Evolutionary conservation across 1,140 invertebrate genomes (phyloP).

Genomic region (Pseudomyrmex concolor): DNA sequence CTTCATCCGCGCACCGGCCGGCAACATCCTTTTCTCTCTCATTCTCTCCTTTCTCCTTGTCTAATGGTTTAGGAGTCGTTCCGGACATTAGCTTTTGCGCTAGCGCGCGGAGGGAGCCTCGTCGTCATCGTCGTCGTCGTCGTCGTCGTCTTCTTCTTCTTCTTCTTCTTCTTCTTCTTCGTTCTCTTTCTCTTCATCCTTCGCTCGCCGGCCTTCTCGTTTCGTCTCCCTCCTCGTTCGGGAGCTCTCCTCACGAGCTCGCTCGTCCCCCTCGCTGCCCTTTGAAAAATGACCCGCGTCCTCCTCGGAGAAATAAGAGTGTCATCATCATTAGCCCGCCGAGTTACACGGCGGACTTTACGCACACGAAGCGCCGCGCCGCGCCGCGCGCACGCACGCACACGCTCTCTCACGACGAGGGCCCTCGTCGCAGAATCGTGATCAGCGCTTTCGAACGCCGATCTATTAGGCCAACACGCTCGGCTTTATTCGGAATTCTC

Average conservation of each 20-base stretch:
- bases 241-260: constrained; percentile 39
- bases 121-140: constrained; percentile 48
- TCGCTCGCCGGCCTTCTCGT: constrained; percentile 31
- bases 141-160: constrained; percentile 50
- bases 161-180: constrained; percentile 47
- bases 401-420: constrained; percentile 22
- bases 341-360: constrained; percentile 74
- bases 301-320: constrained; percentile 78
- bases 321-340: constrained; percentile 82
- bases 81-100: constrained; percentile 83
- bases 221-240: constrained; percentile 55
- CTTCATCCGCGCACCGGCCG: constrained; percentile 41
- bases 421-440: constrained; percentile 15
- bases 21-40: constrained; percentile 54
- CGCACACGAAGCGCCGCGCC: constrained; percentile 42
- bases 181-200: constrained; percentile 27
- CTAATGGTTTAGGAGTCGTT: constrained; percentile 83
- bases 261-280: constrained; percentile 66
- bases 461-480: too few relatives aligned
- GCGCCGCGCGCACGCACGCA: constrained; percentile 9
- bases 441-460: constrained; percentile 17
- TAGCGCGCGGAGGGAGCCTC: constrained; percentile 65
- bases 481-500: too few relatives aligned
- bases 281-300: constrained; percentile 82
- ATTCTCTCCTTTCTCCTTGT: constrained; percentile 58